A percentile compares a stretch with the other conserved stretches of the same genome.
These are phyloP conservation scores for Glaucopsyche alexis DNA, from an alignment of 2,888 invertebrate species.

Conservation along the genomic window DNA sequence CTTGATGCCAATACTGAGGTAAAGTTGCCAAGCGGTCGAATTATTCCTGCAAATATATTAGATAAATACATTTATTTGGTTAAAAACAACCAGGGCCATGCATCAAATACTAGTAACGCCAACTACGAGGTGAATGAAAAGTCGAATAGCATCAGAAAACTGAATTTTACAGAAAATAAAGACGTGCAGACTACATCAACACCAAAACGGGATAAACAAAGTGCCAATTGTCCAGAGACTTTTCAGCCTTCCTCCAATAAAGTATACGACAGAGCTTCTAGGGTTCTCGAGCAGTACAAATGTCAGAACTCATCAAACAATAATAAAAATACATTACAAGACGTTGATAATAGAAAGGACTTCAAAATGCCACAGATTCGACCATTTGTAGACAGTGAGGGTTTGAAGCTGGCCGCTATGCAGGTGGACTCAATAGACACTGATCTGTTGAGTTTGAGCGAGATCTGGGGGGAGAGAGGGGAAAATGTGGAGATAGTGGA, in stretches of 20 bases:
- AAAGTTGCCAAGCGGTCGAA: constrained; percentile 60
- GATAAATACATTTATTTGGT: constrained; percentile 74
- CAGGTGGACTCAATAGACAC: constrained; percentile 63
- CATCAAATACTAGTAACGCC: constrained; percentile 40
- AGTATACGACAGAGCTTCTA: constrained; percentile 67
- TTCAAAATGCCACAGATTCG: constrained; percentile 71
- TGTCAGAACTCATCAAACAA: constrained; percentile 54
- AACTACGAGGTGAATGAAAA: constrained; percentile 43
- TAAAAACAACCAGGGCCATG: constrained; percentile 51
- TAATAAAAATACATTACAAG: constrained; percentile 47
- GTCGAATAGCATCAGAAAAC: constrained; percentile 58
- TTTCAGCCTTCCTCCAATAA: constrained; percentile 70
- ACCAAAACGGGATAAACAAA: constrained; percentile 52
- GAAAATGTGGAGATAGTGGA: constrained; percentile 59
- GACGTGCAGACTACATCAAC: constrained; percentile 71
- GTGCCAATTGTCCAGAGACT: constrained; percentile 48
- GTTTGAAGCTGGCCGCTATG: constrained; percentile 40
- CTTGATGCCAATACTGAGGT: constrained; percentile 57
- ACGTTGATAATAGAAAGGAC: constrained; percentile 48
- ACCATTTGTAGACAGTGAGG: constrained; percentile 57
- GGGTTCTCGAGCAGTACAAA: constrained; percentile 69
- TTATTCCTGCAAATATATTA: constrained; percentile 57
- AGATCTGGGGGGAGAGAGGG: constrained; percentile 81
- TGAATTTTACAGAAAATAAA: constrained; percentile 63
- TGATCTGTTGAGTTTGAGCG: constrained; percentile 79